Base-by-base conservation (phyloP, 2,888 invertebrate species). In the Oligia latruncula region DNA sequence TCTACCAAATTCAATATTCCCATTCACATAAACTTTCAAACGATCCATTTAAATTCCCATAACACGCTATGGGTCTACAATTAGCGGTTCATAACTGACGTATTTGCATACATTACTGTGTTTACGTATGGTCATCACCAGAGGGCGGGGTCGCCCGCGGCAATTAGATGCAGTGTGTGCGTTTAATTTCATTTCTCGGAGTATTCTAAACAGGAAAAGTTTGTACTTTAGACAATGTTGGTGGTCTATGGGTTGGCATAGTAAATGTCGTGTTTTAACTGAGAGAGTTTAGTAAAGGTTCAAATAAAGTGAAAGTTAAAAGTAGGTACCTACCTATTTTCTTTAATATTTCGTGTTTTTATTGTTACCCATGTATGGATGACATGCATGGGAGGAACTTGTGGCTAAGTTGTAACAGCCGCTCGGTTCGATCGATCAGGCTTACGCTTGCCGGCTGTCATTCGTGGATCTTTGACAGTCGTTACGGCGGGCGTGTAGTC, bases 91-190 rank as follows among this genome's bases (percentile, higher is more conserved):
- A 70, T 81, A 86, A 88, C 82, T 83, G 90, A 91, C 90, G 85
- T 92, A 90, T 92, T 90, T 88, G 88, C 90, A 92, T 92, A 89
- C 88, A 90, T 91, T 89, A 89, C 79, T 81, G 82, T 83, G 81
- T 83, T 86, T 86, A 81, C 85, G 80, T 83, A 84, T 76, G 80
- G 80, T 80, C 85, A 86, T 88, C 89, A 86, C 81, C 55, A 81
- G 81, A 83, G 87, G 91, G 91, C 92, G 92, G 87, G 83, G 81
- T 77, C 67, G 92, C 93, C 92, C 81, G 81, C 83, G 90, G 92
- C 92, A 91, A 93, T 92, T 92, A 93, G 87, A 85, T 87, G 82
- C 87, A 87, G 77, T 83, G 82, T 85, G 80, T 87, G 87, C 89
- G 85, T 91, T 84, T 84, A 82, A 89, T 87, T 89, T 87, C 81